Evolutionary conservation across 2,888 invertebrate species (phyloP), one percentile per base, ranked within the genome.

Genomic region (Stenoptilia bipunctidactyla): DNA sequence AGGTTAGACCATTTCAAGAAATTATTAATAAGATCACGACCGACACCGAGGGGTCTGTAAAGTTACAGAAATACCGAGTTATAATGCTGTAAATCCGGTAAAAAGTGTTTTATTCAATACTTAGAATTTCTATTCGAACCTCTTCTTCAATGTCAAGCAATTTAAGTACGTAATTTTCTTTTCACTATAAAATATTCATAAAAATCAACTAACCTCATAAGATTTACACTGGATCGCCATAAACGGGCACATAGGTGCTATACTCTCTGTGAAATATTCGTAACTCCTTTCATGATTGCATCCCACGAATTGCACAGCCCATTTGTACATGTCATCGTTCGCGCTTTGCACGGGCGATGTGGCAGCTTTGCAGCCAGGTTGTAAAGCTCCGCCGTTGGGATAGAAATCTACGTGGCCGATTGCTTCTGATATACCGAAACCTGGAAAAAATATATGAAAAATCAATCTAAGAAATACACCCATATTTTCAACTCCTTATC

Each of bases 321-420:
- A 64, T 35, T 58, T 64, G 54, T 72, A 77, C 53, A 76, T 56
- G 12, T 74, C 67, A 5, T 49, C 60, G 14, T 54, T 52, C 1
- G 50, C 54, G 1, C 56, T 52, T 2, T 47, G 51, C 15, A 49
- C 47, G 0, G 56, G 53, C 0, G 66, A 49, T 25, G 45, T 53
- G 0, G 52, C 55, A 20, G 63, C 62, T 49, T 66, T 72, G 40
- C 85, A 85, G 0, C 85, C 85, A 0, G 84, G 85, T 47, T 85
- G 96, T 43, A 89, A 87, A 4, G 89, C 86, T 0, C 96, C 96
- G 0, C 94, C 95, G 61, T 97, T 97, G 0, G 96, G 95, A 64
- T 90, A 97, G 72, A 95, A 96, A 67, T 97, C 97, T 2, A 95
- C 90, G 66, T 96, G 95, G 0, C 94, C 96, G 36, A 93, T 88